A percentile compares a stretch with the other conserved stretches of the same genome.
Conservation (phyloP, 2,113 vertebrate species). For the Beaufortia kweichowensis region DNA sequence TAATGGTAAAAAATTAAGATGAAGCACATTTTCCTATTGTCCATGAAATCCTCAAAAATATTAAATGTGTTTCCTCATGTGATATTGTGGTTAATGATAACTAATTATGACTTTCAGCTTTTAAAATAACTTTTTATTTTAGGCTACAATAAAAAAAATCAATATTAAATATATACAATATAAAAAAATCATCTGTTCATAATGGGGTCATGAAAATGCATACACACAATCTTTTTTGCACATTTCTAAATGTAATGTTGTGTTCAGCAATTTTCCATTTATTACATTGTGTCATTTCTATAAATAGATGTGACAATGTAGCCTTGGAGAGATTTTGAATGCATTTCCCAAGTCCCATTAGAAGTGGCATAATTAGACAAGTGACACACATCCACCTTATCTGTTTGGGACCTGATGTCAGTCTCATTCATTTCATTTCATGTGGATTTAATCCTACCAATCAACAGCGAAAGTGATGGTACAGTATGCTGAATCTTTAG, state of each 20-base stretch:
- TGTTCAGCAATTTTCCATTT: too few relatives aligned
- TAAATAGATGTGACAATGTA: neutral
- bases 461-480: neutral
- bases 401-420: neutral
- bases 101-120: too few relatives aligned
- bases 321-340: neutral
- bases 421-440: neutral
- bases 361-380: neutral
- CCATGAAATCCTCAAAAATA: too few relatives aligned
- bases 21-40: too few relatives aligned
- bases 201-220: too few relatives aligned
- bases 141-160: too few relatives aligned
- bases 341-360: neutral
- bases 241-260: neutral
- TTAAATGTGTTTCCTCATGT: too few relatives aligned
- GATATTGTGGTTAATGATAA: too few relatives aligned
- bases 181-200: too few relatives aligned
- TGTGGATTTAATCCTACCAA: neutral
- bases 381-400: slow-evolving; percentile 3
- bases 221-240: neutral
- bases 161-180: too few relatives aligned
- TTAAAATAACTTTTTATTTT: too few relatives aligned
- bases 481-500: neutral
- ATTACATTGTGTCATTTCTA: neutral
- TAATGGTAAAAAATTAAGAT: too few relatives aligned